These are phyloP conservation scores for Ectemnius lituratus DNA, from an alignment of 2,888 invertebrate species.

Conservation along the genomic window DNA sequence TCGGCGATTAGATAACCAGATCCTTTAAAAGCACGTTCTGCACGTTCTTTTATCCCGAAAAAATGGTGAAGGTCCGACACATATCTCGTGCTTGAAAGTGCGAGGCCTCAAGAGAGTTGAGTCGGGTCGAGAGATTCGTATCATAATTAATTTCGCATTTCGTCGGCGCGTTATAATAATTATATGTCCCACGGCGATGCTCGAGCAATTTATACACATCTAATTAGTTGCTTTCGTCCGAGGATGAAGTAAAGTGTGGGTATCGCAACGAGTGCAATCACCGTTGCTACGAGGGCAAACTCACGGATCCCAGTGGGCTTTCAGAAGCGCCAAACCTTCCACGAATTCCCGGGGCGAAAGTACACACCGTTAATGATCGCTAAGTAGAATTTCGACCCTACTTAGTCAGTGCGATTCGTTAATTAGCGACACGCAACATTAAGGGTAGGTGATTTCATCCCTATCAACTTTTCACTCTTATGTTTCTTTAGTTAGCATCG, in stretches of 20 bases:
- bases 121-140: conserved; percentile 65
- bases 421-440: too few species aligned
- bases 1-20: not conserved
- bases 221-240: conserved; percentile 56
- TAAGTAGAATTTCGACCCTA: too few species aligned
- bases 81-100: too few species aligned
- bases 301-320: not conserved
- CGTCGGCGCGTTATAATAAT: conserved; percentile 60
- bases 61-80: conserved; percentile 20
- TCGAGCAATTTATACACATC: conserved; percentile 58
- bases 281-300: not conserved
- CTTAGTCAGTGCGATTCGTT: too few species aligned
- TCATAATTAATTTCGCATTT: conserved; percentile 70
- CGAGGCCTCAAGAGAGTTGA: too few species aligned
- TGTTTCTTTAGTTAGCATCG: too few species aligned
- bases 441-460: too few species aligned
- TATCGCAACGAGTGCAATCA: not conserved
- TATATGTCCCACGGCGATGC: conserved; percentile 56
- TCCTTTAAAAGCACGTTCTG: conserved; percentile 25
- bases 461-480: too few species aligned
- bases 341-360: conserved; percentile 5
- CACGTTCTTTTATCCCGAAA: conserved; percentile 40
- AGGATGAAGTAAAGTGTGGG: not conserved
- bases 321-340: conserved; percentile 20
- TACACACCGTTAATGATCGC: too few species aligned